Evolutionary conservation across 92 coral and sea anemone species (phyloP), one percentile per base, ranked within the genome.

Genomic region (Anthopleura xanthogrammica): DNA sequence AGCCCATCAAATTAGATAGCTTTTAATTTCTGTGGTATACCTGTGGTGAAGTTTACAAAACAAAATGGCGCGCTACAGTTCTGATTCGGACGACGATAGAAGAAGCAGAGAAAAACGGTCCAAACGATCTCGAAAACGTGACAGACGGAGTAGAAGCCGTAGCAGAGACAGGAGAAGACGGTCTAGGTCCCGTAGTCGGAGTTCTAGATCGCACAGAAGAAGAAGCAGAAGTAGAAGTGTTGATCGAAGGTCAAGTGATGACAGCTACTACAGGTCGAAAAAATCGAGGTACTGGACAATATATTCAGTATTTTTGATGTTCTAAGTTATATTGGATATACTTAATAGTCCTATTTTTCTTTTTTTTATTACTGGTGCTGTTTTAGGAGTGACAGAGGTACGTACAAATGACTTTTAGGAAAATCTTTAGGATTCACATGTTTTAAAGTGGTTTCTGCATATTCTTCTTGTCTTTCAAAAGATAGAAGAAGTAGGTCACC

Each of bases 51-150:
- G 48, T 5, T 68, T 7, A 43, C 54, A 75, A 80, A 64, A 29
- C 84, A 88, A 88, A 78, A 95, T 95, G 98, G 98, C 93, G 76
- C 87, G 90, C 60, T 79, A 92, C 72, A 89, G 92, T 83, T 92
- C 98, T 16, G 98, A 92, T 78, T 95, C 98, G 2, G 98, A 95
- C 77, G 93, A 89, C 29, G 90, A 91, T 78, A 86, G 93, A 88
- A 79, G 93, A 87, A 84, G 79, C 57, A 89, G 62, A 72, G 89
- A 91, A 79, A 93, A 75, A 41, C 89, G 87, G 52, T 89, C 90
- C 17, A 86, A 80, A 86, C 86, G 85, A 60, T 91, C 94, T 20
- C 81, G 90, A 29, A 93, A 90, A 72, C 94, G 94, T 12, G 90
- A 91, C 66, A 87, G 85, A 82, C 80, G 88, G 66, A 93, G 97